Percentiles rank a stretch among this genome's conserved stretches.
Evolutionary conservation across 1,140 invertebrate species (phyloP).

Genomic region (Adelges cooleyi): DNA sequence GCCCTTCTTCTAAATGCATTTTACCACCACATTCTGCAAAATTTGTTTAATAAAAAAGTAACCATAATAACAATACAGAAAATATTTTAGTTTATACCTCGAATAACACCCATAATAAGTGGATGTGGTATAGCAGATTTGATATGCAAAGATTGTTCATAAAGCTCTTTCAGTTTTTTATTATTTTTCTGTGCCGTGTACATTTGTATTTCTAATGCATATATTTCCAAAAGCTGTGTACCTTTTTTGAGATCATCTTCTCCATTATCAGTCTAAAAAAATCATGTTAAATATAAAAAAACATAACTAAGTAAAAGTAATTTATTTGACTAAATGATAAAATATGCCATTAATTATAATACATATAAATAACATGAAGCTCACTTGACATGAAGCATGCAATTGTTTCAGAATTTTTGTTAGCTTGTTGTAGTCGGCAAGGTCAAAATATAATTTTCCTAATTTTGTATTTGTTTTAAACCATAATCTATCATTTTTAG

Average conservation of each 20-base stretch:
- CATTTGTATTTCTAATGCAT: slow-evolving; percentile 99
- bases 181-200: slow-evolving; percentile 99
- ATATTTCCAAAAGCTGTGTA: slow-evolving; percentile 95
- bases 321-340: no score
- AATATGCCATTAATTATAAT: no score
- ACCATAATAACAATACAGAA: background rate
- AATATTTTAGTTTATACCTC: slow-evolving; percentile 51
- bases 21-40: slow-evolving; percentile 93
- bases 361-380: background rate
- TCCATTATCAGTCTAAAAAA: slow-evolving; percentile 85
- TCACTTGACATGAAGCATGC: slow-evolving; percentile 89
- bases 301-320: slow-evolving; percentile 14
- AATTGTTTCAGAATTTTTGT: slow-evolving; percentile 95
- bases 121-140: slow-evolving; percentile 99
- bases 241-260: slow-evolving; percentile 99
- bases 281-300: slow-evolving; percentile 26
- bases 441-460: slow-evolving; percentile 96
- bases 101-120: slow-evolving; percentile 97
- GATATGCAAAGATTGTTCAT: slow-evolving; percentile 96
- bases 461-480: slow-evolving; percentile 99
- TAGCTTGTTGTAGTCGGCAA: slow-evolving; percentile 87
- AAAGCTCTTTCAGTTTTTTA: slow-evolving; percentile 94
- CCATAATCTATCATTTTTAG: slow-evolving; percentile 98
- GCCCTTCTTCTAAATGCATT: slow-evolving; percentile 97
- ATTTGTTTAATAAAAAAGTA: slow-evolving; percentile 22